These are phyloP conservation scores for Gastrophryne carolinensis DNA, from an alignment of 2,797 vertebrate species.

Conservation along the genomic window DNA sequence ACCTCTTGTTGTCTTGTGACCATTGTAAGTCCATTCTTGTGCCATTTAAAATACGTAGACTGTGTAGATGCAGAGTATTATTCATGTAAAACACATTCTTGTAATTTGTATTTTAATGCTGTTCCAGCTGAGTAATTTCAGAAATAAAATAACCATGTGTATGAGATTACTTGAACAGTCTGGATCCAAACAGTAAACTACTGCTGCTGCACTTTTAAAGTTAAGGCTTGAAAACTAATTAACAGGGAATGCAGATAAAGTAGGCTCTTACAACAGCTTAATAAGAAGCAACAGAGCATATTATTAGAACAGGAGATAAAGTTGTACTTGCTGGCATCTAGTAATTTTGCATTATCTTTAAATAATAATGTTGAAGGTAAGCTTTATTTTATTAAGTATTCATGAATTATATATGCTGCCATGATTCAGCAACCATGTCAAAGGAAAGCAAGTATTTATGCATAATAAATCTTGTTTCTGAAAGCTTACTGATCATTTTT, in stretches of 20 bases:
- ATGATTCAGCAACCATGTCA: background rate
- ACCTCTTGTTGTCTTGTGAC: too few species aligned
- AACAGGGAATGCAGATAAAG: constrained; percentile 22
- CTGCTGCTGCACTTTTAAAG: constrained; percentile 21
- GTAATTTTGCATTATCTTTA: constrained; percentile 14
- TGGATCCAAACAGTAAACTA: background rate
- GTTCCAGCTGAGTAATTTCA: background rate
- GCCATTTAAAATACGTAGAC: too few species aligned
- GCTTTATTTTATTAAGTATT: background rate
- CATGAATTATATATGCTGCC: background rate
- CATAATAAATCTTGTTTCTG: background rate
- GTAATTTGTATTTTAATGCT: background rate
- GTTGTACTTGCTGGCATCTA: background rate
- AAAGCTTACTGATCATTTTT: background rate
- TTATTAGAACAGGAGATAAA: constrained; percentile 19
- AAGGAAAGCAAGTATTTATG: background rate
- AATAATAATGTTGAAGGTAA: constrained; percentile 4
- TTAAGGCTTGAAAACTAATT: constrained; percentile 36
- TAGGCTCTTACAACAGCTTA: constrained; percentile 23
- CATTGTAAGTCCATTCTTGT: too few species aligned
- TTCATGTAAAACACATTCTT: background rate
- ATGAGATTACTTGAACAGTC: background rate
- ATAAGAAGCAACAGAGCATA: constrained; percentile 28
- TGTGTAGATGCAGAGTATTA: background rate
- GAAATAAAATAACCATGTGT: background rate